Percentiles rank a stretch among this genome's conserved stretches.
These are phyloP conservation scores for Leucopsar rothschildi DNA, from an alignment of 2,113 vertebrate species.

Conservation along the genomic window DNA sequence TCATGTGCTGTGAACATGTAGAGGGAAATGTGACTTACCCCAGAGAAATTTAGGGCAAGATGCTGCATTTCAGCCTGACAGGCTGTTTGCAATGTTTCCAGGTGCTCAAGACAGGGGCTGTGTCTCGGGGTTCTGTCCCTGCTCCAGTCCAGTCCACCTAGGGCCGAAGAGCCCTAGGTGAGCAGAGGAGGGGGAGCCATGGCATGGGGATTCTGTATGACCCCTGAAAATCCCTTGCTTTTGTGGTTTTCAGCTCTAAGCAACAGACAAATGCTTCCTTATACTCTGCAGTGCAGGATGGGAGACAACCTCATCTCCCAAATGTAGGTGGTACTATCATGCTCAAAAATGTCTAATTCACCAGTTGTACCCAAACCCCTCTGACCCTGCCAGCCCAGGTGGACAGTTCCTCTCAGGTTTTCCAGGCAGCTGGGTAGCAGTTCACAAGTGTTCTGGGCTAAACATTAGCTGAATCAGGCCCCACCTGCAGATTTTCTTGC, in stretches of 20 bases:
- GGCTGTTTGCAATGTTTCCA: neutral
- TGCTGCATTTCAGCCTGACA: neutral
- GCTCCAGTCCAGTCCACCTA: neutral
- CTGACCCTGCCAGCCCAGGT: neutral
- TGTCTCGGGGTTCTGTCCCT: neutral
- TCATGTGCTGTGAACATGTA: fast-evolving
- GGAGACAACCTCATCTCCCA: neutral
- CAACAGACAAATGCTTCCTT: neutral
- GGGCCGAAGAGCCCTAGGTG: fast-evolving
- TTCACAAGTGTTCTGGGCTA: neutral
- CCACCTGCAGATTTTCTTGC: neutral
- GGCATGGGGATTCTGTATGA: neutral
- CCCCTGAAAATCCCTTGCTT: neutral
- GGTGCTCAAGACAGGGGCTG: neutral
- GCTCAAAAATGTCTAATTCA: neutral
- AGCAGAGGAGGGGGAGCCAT: neutral
- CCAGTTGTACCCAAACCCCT: neutral
- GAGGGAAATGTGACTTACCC: neutral
- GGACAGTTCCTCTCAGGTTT: neutral
- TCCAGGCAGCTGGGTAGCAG: neutral
- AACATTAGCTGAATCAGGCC: neutral
- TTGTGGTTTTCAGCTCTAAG: neutral
- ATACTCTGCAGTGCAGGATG: neutral
- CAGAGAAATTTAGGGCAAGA: neutral
- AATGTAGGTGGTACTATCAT: neutral